Evolutionary conservation across 2,888 invertebrate genomes (phyloP), one percentile per base, ranked within the genome.

Genomic region (Sarcophaga rosellei): DNA sequence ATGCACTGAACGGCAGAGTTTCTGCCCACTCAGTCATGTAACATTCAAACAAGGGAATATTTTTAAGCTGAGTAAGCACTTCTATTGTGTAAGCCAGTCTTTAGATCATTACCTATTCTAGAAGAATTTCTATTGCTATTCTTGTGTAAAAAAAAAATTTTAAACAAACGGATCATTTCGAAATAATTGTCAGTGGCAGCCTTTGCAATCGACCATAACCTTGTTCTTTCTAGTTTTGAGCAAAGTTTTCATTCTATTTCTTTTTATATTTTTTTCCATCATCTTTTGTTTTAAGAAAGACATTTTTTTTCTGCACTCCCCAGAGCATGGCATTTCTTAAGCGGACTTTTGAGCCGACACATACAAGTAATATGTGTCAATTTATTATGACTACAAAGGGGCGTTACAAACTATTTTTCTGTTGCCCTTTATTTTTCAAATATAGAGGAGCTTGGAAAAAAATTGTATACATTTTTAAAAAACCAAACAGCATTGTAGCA

Each of bases 381-480:
- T 88, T 85, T 87, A 79, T 88, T 88, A 88, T 88, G 83, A 88
- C 83, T 84, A 70, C 83, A 87, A 87, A 87, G 75, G 83, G 88
- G 88, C 88, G 88, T 88, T 65, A 63, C 62, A 65, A 73, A 62
- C 11, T 47, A 53, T 75, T 75, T 62, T 23, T 57, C 15, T 44
- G 4, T 6, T 61, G 1, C 45, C 21, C 72, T 61, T 23, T 35
- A 35, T 35, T 35, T 66, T n/a, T 59, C 5, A 53, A 53, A 53
- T 5, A 12, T 1, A 53, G 53, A 15, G 17, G 17, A 53, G 53
- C 12, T 53, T 53, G 12, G 17, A 57, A 62, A 68, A 78, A 74
- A 17, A 17, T 12, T 61, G 0, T 35, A 35, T 8, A 21, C 69
- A 80, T 53, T 2, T 62, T 74, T 17, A 47, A 69, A 63, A 69